phyloP scores from a whole-genome alignment of 2,113 vertebrate genomes.

The Vanacampus margaritifer region DNA sequence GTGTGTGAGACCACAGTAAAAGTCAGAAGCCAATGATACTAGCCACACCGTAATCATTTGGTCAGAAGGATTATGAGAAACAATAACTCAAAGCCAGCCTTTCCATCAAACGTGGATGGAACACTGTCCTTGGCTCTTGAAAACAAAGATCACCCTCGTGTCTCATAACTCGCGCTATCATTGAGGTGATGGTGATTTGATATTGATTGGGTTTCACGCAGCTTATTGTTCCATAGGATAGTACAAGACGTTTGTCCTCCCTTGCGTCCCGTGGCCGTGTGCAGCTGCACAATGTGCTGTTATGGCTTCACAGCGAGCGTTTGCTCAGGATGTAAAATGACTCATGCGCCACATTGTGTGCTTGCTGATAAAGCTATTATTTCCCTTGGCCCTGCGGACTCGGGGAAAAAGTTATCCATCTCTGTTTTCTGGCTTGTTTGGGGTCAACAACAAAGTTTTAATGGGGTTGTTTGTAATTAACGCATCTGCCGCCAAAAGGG shows the following conservation, averaged over 20 bases:
- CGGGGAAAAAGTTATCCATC: slow-evolving; percentile 40
- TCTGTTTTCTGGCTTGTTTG: slow-evolving; percentile 39
- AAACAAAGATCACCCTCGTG: slow-evolving; percentile 64
- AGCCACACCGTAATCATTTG: slow-evolving; percentile 48
- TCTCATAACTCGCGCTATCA: slow-evolving; percentile 70
- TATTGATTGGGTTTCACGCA: slow-evolving; percentile 73
- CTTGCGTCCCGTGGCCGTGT: slow-evolving; percentile 50
- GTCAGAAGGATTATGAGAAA: slow-evolving; percentile 63
- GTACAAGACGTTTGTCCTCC: slow-evolving; percentile 47
- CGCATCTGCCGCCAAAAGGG: slow-evolving; percentile 27
- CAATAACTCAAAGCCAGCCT: slow-evolving; percentile 62
- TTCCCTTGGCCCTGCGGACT: slow-evolving; percentile 53
- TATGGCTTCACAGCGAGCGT: slow-evolving; percentile 43
- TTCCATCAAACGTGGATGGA: slow-evolving; percentile 48
- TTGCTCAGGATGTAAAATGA: slow-evolving; percentile 53
- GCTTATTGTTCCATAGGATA: slow-evolving; percentile 63
- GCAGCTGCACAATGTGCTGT: slow-evolving; percentile 52
- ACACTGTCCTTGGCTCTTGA: slow-evolving; percentile 54
- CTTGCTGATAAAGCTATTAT: slow-evolving; percentile 69
- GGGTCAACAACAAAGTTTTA: slow-evolving; percentile 32
- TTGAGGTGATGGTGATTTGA: slow-evolving; percentile 66
- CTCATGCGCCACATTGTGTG: slow-evolving; percentile 48
- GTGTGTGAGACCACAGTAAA: slow-evolving; percentile 16
- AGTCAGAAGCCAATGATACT: slow-evolving; percentile 29
- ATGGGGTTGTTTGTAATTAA: slow-evolving; percentile 45